phyloP scores from a whole-genome alignment of 2,113 vertebrate genomes.

The Atherinomorus stipes region DNA sequence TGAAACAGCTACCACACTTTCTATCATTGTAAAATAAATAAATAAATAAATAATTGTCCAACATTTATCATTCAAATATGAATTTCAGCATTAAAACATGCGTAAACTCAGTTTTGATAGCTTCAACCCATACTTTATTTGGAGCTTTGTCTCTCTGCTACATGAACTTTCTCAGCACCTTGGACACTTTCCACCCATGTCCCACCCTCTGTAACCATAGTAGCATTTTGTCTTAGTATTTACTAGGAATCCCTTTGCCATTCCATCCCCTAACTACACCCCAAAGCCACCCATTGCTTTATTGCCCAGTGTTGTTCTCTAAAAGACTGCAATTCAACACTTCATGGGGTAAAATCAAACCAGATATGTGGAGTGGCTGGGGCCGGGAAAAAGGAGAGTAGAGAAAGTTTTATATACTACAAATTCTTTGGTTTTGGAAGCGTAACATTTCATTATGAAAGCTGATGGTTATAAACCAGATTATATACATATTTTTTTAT shows the following conservation, averaged over 20 bases:
- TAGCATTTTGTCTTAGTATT: slow-evolving; percentile 43
- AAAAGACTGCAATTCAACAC: slow-evolving; percentile 67
- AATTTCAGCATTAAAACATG: too few species aligned
- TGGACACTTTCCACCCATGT: slow-evolving; percentile 16
- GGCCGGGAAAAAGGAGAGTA: neutral
- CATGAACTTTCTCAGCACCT: slow-evolving; percentile 39
- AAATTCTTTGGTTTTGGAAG: slow-evolving; percentile 39
- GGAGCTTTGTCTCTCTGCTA: neutral
- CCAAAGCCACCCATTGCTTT: slow-evolving; percentile 73
- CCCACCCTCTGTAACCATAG: slow-evolving; percentile 56
- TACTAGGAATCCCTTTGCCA: slow-evolving; percentile 45
- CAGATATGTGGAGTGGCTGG: slow-evolving; percentile 62
- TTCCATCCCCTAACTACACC: slow-evolving; percentile 42
- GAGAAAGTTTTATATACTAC: slow-evolving; percentile 21
- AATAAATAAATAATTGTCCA: neutral
- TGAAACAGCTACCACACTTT: too few species aligned
- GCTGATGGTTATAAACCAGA: slow-evolving; percentile 36
- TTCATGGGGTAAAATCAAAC: slow-evolving; percentile 74
- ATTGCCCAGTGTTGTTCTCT: slow-evolving; percentile 74
- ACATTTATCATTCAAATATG: too few species aligned
- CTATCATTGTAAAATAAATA: too few species aligned
- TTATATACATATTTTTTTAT: neutral
- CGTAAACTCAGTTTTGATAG: neutral
- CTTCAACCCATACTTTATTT: neutral
- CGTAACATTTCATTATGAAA: slow-evolving; percentile 35